These are phyloP conservation scores for Tenrec ecaudatus DNA, from an alignment of 2,113 vertebrate genomes.

Conservation along the genomic window DNA sequence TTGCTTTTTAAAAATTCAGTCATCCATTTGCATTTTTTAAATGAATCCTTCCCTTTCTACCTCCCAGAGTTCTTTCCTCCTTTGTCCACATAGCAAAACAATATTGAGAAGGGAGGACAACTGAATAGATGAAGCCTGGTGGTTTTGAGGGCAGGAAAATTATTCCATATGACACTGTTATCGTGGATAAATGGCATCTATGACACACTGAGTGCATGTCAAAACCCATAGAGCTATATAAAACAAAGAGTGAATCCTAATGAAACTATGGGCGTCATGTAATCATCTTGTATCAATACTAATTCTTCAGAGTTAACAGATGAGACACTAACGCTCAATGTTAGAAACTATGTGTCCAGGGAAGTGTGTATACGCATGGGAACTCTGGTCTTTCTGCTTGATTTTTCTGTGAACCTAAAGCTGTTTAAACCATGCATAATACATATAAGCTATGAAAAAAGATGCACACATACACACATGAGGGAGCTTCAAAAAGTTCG, in stretches of 20 bases:
- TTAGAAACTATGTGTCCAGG: neutral
- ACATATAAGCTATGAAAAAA: neutral
- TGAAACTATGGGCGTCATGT: neutral
- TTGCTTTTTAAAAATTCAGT: neutral
- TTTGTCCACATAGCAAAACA: constrained; percentile 50
- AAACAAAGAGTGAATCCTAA: neutral
- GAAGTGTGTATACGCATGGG: neutral
- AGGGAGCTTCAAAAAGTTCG: too few relatives aligned
- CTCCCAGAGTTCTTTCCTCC: neutral
- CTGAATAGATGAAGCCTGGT: neutral
- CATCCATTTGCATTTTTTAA: neutral
- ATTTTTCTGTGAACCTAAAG: neutral
- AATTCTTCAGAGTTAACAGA: neutral
- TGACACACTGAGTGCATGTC: neutral
- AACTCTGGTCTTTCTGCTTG: neutral
- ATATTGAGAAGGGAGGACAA: neutral
- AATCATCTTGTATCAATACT: neutral
- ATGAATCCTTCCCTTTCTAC: neutral
- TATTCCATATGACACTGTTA: neutral
- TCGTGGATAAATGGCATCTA: neutral
- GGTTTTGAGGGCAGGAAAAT: neutral
- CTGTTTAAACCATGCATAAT: neutral
- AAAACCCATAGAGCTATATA: neutral
- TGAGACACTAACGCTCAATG: neutral
- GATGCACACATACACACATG: too few relatives aligned